Evolutionary conservation across 2,888 invertebrate genomes (phyloP), one percentile per base, ranked within the genome.

Genomic region (Phortica magna): DNA sequence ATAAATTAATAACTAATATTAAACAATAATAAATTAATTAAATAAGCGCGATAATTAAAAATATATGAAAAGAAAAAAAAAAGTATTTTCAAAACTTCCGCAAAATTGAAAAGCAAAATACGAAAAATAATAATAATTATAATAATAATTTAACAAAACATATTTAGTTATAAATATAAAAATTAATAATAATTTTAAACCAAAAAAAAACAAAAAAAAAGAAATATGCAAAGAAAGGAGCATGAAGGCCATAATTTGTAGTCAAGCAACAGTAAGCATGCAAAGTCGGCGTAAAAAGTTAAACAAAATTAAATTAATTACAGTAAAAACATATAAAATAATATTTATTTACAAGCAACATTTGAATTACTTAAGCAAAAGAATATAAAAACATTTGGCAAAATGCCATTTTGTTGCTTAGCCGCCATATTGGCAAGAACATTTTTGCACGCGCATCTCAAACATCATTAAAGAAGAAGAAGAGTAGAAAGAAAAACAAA

Each of bases 31-130:
- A 71, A 71, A 39, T 59, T n/a, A 59, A 59, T 55, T 55, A 71
- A 5, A 12, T n/a, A 67, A 67, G 14, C n/a, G 39, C 22, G 39
- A 42, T 67, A 42, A 42, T n/a, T 59, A 59, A 17, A 59, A 17
- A 59, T 53, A 48, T 48, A 48, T 48, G 48, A 48, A 14, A 9
- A 42, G 31, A 31, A 64, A 48, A 1, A 9, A 42, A 31, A 31
- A 64, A 67, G 67, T 67, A 67, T 67, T 67, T 4, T 48, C 10
- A 31, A 48, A 67, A 67, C 67, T 67, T 67, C 67, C 67, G 42
- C 42, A 39, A 41, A 41, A 48, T 31, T 48, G 48, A 48, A 14
- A 12, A 48, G 14, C 14, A 48, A 48, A 9, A 14, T 12, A 48
- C 48, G 14, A 48, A 9, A 48, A 12, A 48, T 12, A 48, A 48